Evolutionary conservation across 2,888 invertebrate genomes (phyloP).

Genomic region (Eudemis profundana): DNA sequence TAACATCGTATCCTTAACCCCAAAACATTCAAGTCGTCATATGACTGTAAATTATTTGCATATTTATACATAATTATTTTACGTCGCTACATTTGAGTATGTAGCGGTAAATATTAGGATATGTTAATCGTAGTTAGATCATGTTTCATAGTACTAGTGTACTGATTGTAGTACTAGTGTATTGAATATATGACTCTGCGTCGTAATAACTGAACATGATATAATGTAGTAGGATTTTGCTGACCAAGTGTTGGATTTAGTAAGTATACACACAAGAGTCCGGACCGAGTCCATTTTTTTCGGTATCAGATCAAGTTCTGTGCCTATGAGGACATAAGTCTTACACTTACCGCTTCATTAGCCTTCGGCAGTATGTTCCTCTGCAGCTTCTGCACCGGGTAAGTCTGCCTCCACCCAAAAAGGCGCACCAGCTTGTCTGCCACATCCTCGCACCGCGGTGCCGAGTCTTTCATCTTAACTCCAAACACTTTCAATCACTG

Average conservation of each 20-base stretch:
- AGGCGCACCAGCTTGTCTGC: conserved; percentile 91
- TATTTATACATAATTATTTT: conserved; percentile 27
- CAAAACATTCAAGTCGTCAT: conserved; percentile 1
- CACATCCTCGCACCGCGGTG: conserved; percentile 90
- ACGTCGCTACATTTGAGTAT: conserved; percentile 2
- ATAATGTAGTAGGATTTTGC: too few species aligned
- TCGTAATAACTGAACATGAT: too few species aligned
- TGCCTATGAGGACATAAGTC: too few species aligned
- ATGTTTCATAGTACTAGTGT: too few species aligned
- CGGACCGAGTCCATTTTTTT: too few species aligned
- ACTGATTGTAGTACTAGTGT: too few species aligned
- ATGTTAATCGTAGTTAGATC: not conserved
- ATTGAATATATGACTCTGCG: too few species aligned
- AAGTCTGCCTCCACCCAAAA: conserved; percentile 92
- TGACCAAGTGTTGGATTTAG: too few species aligned
- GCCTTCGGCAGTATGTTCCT: conserved; percentile 83
- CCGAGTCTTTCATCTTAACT: conserved; percentile 84
- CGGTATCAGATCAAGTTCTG: too few species aligned
- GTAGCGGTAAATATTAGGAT: conserved; percentile 10
- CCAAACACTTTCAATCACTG: conserved; percentile 18
- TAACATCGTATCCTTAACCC: conserved; percentile 13
- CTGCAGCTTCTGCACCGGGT: conserved; percentile 91
- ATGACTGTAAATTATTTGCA: conserved; percentile 15
- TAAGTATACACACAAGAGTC: too few species aligned
- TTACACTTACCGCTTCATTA: conserved; percentile 70